Evolutionary conservation across 2,797 vertebrate species (phyloP).

Genomic region (Nasua narica): DNA sequence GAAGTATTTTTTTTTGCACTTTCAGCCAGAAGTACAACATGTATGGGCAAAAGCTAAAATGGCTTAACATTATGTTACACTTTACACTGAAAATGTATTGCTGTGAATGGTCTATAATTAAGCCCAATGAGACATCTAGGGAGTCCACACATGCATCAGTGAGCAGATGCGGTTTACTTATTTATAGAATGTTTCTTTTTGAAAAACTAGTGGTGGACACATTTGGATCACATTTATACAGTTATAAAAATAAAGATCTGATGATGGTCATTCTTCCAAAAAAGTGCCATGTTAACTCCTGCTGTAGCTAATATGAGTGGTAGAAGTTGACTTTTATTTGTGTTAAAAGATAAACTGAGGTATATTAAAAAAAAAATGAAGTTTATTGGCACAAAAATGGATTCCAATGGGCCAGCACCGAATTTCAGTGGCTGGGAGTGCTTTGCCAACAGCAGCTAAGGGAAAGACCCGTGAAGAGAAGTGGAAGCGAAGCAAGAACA

Average conservation of each 20-base stretch:
- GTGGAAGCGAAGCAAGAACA: neutral
- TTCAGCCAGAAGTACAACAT: conserved; percentile 82
- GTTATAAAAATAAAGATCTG: conserved; percentile 85
- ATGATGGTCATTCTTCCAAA: conserved; percentile 76
- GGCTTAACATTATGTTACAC: conserved; percentile 81
- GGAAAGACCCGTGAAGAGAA: neutral
- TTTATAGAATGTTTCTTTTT: conserved; percentile 78
- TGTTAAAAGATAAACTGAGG: neutral
- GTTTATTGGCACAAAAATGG: neutral
- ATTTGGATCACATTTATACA: conserved; percentile 83
- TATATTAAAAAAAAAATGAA: neutral
- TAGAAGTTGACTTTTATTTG: neutral
- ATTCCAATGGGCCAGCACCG: neutral
- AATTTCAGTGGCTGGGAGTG: neutral
- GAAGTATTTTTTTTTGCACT: conserved; percentile 71
- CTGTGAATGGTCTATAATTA: conserved; percentile 83
- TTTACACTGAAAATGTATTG: conserved; percentile 82
- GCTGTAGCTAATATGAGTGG: neutral
- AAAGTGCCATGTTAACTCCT: neutral
- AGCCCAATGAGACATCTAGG: conserved; percentile 72
- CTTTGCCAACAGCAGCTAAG: neutral
- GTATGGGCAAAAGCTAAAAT: conserved; percentile 79
- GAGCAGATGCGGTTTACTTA: conserved; percentile 80
- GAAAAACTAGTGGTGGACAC: conserved; percentile 79
- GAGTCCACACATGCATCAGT: conserved; percentile 69